Base-by-base conservation (phyloP, 2,888 invertebrate species). In the Acronicta psi region DNA sequence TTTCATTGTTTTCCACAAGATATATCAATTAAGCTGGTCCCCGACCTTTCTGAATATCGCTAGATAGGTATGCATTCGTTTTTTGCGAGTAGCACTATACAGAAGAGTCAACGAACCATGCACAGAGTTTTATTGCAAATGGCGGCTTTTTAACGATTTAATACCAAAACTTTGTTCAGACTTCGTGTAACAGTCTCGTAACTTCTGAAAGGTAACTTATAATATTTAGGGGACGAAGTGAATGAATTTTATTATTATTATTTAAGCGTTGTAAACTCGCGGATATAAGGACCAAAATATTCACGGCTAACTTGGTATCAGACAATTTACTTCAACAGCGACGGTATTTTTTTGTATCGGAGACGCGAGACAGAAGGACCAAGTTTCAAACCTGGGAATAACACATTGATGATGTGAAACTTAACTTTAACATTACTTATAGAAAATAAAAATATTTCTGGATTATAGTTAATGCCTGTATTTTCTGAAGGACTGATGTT, bases 21-120 rank as follows among this genome's bases (percentile, higher is more conserved):
- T 50, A n/a, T 20, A 18, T 13, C 13, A 7, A 20, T 47, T 67
- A 67, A 53, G 53, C 43, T 68, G 54, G 53, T 72, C 45, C 42
- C n/a, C 38, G 67, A 59, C 43, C 60, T 44, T 53, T 51, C 51
- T 54, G 54, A 31, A 16, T 7, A 38, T 37, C 61, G 40, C 59
- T 38, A 59, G 71, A 63, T 67, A 71, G 68, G 75, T 69, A 75
- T 75, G 79, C 80, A 79, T 79, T 73, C 62, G 20, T 63, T 82
- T 81, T 82, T 82, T 82, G 70, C 66, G 51, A 44, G 52, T 59
- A 49, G 38, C 67, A 34, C 34, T 5, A 64, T 67, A 75, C 59
- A 73, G 58, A 50, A 67, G 65, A 73, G 69, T 80, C 72, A 70
- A 71, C 73, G 73, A 73, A 75, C 80, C 76, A 67, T 59, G 74